Percentiles rank a stretch among this genome's conserved stretches.
Conservation (phyloP, 2,888 invertebrate genomes). For the Brachylomia viminalis region DNA sequence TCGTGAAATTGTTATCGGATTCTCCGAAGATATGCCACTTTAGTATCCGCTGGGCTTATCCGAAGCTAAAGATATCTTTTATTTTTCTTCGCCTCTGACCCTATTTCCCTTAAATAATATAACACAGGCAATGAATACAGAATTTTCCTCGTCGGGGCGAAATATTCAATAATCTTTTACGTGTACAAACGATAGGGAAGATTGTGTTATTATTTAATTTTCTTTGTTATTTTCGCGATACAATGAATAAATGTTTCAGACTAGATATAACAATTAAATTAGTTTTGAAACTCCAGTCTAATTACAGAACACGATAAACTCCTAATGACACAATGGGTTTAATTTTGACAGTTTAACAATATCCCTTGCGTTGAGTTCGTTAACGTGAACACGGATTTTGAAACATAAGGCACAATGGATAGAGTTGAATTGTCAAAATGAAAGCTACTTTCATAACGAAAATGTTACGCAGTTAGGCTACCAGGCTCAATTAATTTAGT, state of each 20-base stretch:
- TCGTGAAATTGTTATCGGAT: conserved; percentile 8
- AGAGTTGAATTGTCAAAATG: neutral
- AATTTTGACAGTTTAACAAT: neutral
- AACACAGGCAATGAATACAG: conserved; percentile 73
- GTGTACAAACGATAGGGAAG: conserved; percentile 56
- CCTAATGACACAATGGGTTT: neutral
- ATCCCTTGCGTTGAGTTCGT: no score
- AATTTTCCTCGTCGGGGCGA: conserved; percentile 68
- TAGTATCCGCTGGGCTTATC: conserved; percentile 58
- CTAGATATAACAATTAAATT: neutral
- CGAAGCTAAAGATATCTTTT: conserved; percentile 74
- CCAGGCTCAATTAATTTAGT: neutral
- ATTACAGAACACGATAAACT: neutral
- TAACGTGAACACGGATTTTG: no score
- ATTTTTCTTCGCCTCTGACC: conserved; percentile 76
- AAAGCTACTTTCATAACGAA: neutral
- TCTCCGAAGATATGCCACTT: conserved; percentile 36
- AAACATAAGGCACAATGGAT: no score
- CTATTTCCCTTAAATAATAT: conserved; percentile 79
- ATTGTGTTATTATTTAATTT: conserved; percentile 60
- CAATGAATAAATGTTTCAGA: neutral
- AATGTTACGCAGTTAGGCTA: neutral
- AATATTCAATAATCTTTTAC: conserved; percentile 75
- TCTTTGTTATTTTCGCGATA: conserved; percentile 33
- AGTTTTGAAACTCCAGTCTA: neutral